Conservation (phyloP, 2,888 invertebrate species). For the Tachina grossa region DNA sequence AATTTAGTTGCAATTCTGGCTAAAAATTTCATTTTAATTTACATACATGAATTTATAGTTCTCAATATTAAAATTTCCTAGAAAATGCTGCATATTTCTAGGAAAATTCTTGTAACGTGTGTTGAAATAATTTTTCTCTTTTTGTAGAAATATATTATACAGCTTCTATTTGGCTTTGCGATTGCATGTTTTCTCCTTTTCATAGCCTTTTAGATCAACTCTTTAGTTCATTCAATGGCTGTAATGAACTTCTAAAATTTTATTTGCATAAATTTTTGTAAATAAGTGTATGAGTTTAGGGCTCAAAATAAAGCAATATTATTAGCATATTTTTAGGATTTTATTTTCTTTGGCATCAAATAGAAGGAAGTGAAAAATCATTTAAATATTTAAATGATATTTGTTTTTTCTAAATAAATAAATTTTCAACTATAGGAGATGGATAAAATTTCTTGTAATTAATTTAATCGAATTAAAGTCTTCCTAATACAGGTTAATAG, state of each 20-base stretch:
- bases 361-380: neutral
- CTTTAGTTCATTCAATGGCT: neutral
- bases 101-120: neutral
- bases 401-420: no score
- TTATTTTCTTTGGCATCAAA: neutral
- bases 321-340: slow-evolving; percentile 50
- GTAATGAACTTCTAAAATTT: neutral
- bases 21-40: no score
- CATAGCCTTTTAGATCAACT: neutral
- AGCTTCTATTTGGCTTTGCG: neutral
- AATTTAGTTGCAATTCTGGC: no score
- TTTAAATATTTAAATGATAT: neutral
- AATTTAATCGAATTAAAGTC: no score
- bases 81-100: no score
- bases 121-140: neutral
- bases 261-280: neutral
- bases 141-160: neutral
- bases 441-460: no score
- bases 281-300: slow-evolving; percentile 16
- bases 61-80: no score
- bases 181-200: neutral
- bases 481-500: no score
- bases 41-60: no score
- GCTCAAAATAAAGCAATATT: neutral
- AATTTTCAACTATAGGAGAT: no score